Evolutionary conservation across 2,113 vertebrate genomes (phyloP), one percentile per base, ranked within the genome.

Genomic region (Platichthys stellatus): DNA sequence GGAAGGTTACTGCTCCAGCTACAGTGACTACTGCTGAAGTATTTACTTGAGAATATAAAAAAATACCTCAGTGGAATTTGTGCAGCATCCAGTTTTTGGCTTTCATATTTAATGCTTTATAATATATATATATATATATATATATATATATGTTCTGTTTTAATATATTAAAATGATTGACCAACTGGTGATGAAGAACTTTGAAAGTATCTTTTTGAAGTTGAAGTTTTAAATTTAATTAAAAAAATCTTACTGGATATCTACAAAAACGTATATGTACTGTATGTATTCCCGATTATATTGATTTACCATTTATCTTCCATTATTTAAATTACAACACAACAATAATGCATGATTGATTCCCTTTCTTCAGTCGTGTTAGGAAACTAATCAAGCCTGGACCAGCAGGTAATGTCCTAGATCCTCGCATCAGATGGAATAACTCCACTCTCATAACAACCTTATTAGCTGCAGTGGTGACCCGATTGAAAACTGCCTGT

Each of bases 371-470:
- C 51, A 81, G 53, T 71, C 81, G 80, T 72, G 77, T 87, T 89
- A 86, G 82, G 77, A 72, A 75, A 82, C 51, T 92, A 74, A 83
- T 89, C 23, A 87, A 84, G 85, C 74, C 51, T 45, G 70, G 56
- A 81, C 76, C 62, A 59, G 80, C 84, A 83, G 84, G 81, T 92
- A 85, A 63, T 49, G 75, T 92, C 62, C 68, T 80, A 85, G 85
- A 91, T 93, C 91, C 69, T 87, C 68, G 90, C 66, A 91, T 86
- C 82, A 90, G 74, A 94, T 89, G 59, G 88, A 72, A 92, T 67
- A 91, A 84, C 65, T 88, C 61, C 86, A 75, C 89, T 91, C 85
- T 93, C 88, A 93, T 93, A 92, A 93, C 91, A 86, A 88, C 90
- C 89, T 77, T 91, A 94, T 94, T 94, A 95, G 73, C 73, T 90